Evolutionary conservation across 2,888 invertebrate species (phyloP).

Genomic region (Linnaemya vulpina): DNA sequence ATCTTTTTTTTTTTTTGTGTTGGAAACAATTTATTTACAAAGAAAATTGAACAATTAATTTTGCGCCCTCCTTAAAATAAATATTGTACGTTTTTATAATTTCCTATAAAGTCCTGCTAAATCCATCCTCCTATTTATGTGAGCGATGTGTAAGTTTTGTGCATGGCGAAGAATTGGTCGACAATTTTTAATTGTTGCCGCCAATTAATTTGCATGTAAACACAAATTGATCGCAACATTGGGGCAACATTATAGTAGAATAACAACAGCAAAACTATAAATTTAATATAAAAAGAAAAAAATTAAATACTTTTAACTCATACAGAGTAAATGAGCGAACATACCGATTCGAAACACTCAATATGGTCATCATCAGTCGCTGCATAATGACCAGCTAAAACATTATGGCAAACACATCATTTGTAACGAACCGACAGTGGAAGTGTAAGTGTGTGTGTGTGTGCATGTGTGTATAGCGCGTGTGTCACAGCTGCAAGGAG

Average conservation of each 20-base stretch:
- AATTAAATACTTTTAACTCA: conserved; percentile 51
- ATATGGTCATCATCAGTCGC: conserved; percentile 20
- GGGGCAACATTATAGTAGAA: conserved; percentile 58
- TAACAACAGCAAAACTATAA: conserved; percentile 38
- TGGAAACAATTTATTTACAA: background rate
- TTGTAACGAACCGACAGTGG: conserved; percentile 38
- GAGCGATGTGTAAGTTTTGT: conserved; percentile 23
- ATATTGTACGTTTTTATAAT: no score
- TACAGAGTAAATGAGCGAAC: conserved; percentile 53
- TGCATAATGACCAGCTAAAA: conserved; percentile 51
- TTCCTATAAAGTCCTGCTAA: background rate
- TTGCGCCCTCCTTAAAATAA: no score
- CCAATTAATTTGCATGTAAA: conserved; percentile 76
- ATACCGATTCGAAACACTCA: conserved; percentile 40
- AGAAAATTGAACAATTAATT: background rate
- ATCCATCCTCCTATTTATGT: background rate
- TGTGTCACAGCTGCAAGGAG: conserved; percentile 31
- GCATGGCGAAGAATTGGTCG: conserved; percentile 54
- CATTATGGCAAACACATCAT: conserved; percentile 58
- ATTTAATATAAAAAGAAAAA: conserved; percentile 15
- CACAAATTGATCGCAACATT: conserved; percentile 75
- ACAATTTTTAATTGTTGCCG: conserved; percentile 73
- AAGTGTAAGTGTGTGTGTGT: background rate
- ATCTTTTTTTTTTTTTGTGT: no score
- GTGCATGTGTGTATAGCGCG: background rate